A percentile compares a stretch with the other conserved stretches of the same genome.
These are phyloP conservation scores for Tyrophagus putrescentiae DNA, from an alignment of 1,140 invertebrate species.

Conservation along the genomic window DNA sequence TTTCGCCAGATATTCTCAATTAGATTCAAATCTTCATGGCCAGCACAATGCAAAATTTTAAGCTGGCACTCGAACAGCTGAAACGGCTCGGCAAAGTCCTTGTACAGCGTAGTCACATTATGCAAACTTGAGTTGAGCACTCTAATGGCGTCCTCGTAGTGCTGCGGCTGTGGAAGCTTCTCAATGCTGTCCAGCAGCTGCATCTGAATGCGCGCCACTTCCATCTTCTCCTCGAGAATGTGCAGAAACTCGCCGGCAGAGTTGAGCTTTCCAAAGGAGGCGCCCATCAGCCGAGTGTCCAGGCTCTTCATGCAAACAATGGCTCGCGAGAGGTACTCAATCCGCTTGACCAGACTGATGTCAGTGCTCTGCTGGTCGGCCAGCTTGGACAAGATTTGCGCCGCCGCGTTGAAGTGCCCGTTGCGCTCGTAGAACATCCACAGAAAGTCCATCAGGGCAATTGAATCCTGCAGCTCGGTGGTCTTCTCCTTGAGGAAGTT, in stretches of 20 bases:
- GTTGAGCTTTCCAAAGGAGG: slow-evolving; percentile 34
- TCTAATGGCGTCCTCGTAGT: slow-evolving; percentile 32
- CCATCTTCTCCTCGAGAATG: slow-evolving; percentile 83
- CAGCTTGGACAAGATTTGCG: slow-evolving; percentile 69
- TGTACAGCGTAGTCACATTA: slow-evolving; percentile 51
- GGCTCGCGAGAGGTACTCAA: slow-evolving; percentile 81
- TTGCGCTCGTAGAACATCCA: slow-evolving; percentile 93
- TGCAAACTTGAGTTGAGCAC: slow-evolving; percentile 41
- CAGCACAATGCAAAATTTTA: slow-evolving; percentile 41
- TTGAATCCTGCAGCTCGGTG: slow-evolving; percentile 31
- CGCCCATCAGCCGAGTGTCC: slow-evolving; percentile 51
- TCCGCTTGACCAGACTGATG: slow-evolving; percentile 44
- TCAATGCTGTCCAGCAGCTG: slow-evolving; percentile 46
- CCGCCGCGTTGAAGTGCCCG: slow-evolving; percentile 79
- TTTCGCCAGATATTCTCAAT: slow-evolving; percentile 41
- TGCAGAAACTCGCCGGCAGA: slow-evolving; percentile 59
- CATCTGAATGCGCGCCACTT: slow-evolving; percentile 60
- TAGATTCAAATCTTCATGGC: slow-evolving; percentile 37
- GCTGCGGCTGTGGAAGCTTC: slow-evolving; percentile 38
- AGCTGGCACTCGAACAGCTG: slow-evolving; percentile 40
- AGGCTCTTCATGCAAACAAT: slow-evolving; percentile 84
- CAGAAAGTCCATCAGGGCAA: slow-evolving; percentile 60
- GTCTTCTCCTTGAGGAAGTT: slow-evolving; percentile 53
- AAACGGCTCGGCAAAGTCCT: slow-evolving; percentile 40
- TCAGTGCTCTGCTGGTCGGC: slow-evolving; percentile 58